Evolutionary conservation across 2,888 invertebrate genomes (phyloP).

Genomic region (Drosophila percnosoma): DNA sequence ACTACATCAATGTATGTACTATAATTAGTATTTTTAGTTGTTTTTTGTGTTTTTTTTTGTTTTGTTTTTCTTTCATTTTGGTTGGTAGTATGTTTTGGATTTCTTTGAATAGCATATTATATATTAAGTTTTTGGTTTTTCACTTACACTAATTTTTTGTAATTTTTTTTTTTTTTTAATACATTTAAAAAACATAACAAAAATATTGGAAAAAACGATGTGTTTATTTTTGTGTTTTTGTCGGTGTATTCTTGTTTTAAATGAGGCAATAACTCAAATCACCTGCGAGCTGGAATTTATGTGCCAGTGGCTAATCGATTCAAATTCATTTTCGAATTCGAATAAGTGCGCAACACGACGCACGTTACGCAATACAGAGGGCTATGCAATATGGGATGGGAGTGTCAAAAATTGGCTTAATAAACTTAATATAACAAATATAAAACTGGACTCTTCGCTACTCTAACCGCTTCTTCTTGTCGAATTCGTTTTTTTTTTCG

Average conservation of each 20-base stretch:
- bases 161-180: slow-evolving; percentile 58
- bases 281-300: slow-evolving; percentile 72
- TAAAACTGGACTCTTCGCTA: slow-evolving; percentile 30
- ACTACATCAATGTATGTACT: slow-evolving; percentile 81
- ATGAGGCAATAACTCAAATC: slow-evolving; percentile 67
- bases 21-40: slow-evolving; percentile 82
- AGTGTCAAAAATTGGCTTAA: slow-evolving; percentile 47
- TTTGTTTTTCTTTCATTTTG: slow-evolving; percentile 31
- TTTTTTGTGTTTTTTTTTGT: slow-evolving; percentile 36
- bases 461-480: not conserved
- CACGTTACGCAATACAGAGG: slow-evolving; percentile 32
- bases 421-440: slow-evolving; percentile 47
- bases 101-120: slow-evolving; percentile 82
- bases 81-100: slow-evolving; percentile 80
- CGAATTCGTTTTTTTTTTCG: not conserved
- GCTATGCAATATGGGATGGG: slow-evolving; percentile 62
- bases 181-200: slow-evolving; percentile 68
- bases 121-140: slow-evolving; percentile 46
- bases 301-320: slow-evolving; percentile 74
- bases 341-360: slow-evolving; percentile 31
- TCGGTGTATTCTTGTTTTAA: slow-evolving; percentile 68
- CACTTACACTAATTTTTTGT: slow-evolving; percentile 54
- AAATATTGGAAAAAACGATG: slow-evolving; percentile 54
- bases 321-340: slow-evolving; percentile 35
- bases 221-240: slow-evolving; percentile 40